Percentiles rank a stretch among this genome's conserved stretches.
phyloP scores from a whole-genome alignment of 2,888 invertebrate species.

The Suillia variegata region DNA sequence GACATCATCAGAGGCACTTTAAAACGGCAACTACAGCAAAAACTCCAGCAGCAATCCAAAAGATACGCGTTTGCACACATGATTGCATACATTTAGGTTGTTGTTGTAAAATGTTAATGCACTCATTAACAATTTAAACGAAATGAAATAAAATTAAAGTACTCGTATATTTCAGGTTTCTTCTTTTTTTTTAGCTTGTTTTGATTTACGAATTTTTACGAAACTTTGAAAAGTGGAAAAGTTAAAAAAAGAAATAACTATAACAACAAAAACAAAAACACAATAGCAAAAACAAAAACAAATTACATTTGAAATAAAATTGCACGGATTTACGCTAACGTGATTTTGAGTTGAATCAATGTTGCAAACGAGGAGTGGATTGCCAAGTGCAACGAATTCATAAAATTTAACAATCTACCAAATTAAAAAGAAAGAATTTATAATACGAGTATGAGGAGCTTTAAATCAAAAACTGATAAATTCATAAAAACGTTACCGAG shows the following conservation, averaged over 20 bases:
- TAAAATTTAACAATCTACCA: constrained; percentile 10
- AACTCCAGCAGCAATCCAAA: constrained; percentile 12
- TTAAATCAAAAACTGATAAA: too few species aligned
- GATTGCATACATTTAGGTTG: neutral
- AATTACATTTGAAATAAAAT: constrained; percentile 45
- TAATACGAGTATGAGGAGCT: too few species aligned
- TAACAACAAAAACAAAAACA: constrained; percentile 26
- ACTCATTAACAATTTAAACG: constrained; percentile 6
- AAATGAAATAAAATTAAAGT: neutral
- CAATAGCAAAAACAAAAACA: neutral
- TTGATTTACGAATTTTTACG: too few species aligned
- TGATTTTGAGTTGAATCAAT: too few species aligned
- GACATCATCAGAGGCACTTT: neutral
- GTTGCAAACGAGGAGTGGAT: too few species aligned
- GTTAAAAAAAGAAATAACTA: constrained; percentile 26
- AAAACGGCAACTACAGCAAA: neutral
- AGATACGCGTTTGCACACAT: constrained; percentile 32
- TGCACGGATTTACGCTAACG: constrained; percentile 52
- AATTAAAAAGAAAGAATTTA: neutral
- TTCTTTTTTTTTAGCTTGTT: too few species aligned
- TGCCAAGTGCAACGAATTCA: too few species aligned
- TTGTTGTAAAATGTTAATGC: constrained; percentile 16
- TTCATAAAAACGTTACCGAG: too few species aligned
- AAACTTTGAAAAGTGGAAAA: constrained; percentile 11
- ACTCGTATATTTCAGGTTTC: neutral